Evolutionary conservation across 2,888 invertebrate genomes (phyloP).

Genomic region (Leucophora obtusa): DNA sequence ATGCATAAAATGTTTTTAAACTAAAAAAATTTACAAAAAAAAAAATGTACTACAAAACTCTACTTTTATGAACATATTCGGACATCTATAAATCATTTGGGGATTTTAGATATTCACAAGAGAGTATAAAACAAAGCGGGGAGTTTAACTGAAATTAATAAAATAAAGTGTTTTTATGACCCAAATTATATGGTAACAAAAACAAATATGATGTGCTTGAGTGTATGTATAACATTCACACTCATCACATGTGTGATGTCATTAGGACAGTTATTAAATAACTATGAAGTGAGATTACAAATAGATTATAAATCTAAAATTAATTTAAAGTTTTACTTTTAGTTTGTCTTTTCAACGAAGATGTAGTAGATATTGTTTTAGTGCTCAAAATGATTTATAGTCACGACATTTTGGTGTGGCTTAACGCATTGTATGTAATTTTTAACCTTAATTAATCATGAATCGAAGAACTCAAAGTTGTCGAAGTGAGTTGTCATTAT

Average conservation of each 20-base stretch:
- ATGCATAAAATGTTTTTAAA: conserved; percentile 29
- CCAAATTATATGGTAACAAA: conserved; percentile 47
- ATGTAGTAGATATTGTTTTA: conserved; percentile 43
- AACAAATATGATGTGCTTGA: neutral
- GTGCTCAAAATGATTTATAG: conserved; percentile 25
- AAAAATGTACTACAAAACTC: conserved; percentile 34
- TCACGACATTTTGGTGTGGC: conserved; percentile 33
- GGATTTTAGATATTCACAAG: conserved; percentile 34
- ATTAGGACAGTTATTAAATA: conserved; percentile 49
- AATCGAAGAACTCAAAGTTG: neutral
- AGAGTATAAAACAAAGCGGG: neutral
- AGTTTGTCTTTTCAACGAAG: conserved; percentile 23
- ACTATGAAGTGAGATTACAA: conserved; percentile 39
- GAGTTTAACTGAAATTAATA: conserved; percentile 57
- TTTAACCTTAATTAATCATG: conserved; percentile 46
- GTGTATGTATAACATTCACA: conserved; percentile 8
- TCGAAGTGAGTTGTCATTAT: conserved; percentile 32
- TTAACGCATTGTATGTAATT: neutral
- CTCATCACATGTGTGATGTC: conserved; percentile 17
- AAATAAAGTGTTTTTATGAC: conserved; percentile 55
- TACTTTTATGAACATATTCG: conserved; percentile 39
- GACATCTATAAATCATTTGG: conserved; percentile 55
- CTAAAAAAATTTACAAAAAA: neutral
- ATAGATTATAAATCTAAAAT: conserved; percentile 23
- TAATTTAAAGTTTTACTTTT: conserved; percentile 23